Evolutionary conservation across 1,140 invertebrate species (phyloP), one percentile per base, ranked within the genome.

Genomic region (Triops longicaudatus): DNA sequence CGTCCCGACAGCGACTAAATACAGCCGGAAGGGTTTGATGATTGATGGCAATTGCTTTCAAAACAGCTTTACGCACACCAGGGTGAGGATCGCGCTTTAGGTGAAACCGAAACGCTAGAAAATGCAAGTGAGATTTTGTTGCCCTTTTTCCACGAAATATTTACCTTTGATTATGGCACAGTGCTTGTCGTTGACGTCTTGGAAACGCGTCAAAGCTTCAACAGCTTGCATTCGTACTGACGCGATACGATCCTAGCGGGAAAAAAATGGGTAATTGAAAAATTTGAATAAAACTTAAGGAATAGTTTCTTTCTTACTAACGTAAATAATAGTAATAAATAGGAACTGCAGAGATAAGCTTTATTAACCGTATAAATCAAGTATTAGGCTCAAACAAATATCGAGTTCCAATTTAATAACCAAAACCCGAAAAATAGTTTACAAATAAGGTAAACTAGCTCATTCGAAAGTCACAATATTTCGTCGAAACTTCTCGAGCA

Each of bases 181-280:
- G 74, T 90, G 85, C 17, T 89, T 87, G 81, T 93, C 89, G 28
- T 86, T 85, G 0, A 93, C 93, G 80, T 93, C 90, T 83, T 96
- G 94, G 4, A 96, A 85, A 50, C 93, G 86, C 26, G 90, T 88
- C 22, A 96, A 84, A n/a, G 93, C 93, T 37, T 89, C 81, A 0
- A 94, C 90, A 17, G 93, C 93, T 81, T 94, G 90, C 44, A 90
- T 88, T 63, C 93, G 85, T 0, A 95, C 91, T 78, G 88, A 87
- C 5, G 91, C 86, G n/a, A 89, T 87, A 37, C 87, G 89, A 81
- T 93, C 92, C 84, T 90, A 77, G 73, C 63, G 81, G 76, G 10
- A 81, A 4, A 37, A 37, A 7, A 37, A 37, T 7, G 31, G 31
- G 7, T 37, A 4, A 37, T 37, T 37, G 7, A 4, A 37, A 37